Evolutionary conservation across 2,888 invertebrate species (phyloP), one percentile per base, ranked within the genome.

Genomic region (Phanerotoma sp.): DNA sequence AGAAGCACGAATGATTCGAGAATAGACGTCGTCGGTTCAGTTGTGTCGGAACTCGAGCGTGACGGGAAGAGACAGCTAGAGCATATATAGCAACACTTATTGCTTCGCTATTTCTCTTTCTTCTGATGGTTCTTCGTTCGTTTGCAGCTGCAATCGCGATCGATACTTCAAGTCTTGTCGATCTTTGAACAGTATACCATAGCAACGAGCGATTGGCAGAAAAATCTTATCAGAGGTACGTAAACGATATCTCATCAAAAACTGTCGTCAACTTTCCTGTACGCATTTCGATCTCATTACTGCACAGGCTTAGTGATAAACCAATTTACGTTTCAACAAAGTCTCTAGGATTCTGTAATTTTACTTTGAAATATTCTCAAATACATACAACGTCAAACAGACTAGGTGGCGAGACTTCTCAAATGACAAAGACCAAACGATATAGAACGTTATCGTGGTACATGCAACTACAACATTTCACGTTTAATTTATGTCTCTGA

Each of bases 291-390:
- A 30, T 37, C 45, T 32, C 37, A 37, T 50, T 44, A 49, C 37
- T 25, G 32, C 35, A 44, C 37, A 54, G 44, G 35, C 38, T 30
- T 40, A 37, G 55, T 38, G 56, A 42, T 55, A 44, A 54, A 53
- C 55, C 54, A 57, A 57, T 59, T 60, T 57, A 56, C 59, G 46
- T 51, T 21, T 40, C 30, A 32, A 22, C 40, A 30, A 53, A 13
- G 40, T 48, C 35, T 35, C 18, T 15, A n/a, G 11, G 15, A n/a
- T 49, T 20, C 15, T 30, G 32, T 30, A 41, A 41, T 13, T 16
- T 33, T 42, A 21, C 25, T 33, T 33, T 25, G 25, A 25, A 25
- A 33, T 42, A 42, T 33, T 32, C 33, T 22, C 13, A 15, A 2
- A 40, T 22, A n/a, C 35, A 15, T n/a, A 25, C 7, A 7, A 25